These are phyloP conservation scores for Norana najaformis DNA, from an alignment of 2,888 invertebrate genomes.

Conservation along the genomic window DNA sequence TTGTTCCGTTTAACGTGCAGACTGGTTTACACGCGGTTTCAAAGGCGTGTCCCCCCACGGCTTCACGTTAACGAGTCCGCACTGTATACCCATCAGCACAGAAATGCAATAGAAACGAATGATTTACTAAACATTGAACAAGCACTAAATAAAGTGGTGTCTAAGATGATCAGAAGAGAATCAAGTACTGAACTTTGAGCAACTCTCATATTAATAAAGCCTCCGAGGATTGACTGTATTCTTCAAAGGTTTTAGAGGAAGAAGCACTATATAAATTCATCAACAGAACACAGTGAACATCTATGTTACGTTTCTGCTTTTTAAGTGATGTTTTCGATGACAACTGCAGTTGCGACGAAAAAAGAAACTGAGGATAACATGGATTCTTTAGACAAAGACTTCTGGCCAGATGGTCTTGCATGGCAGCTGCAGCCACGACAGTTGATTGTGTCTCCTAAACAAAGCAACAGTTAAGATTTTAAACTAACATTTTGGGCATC, in stretches of 20 bases:
- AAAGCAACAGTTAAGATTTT: not conserved
- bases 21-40: too few relatives aligned
- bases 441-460: slow-evolving; percentile 39
- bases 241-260: too few relatives aligned
- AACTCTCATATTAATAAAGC: not conserved
- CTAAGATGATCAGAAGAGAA: not conserved
- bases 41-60: too few relatives aligned
- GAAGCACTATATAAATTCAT: not conserved
- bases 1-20: too few relatives aligned
- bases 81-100: not conserved
- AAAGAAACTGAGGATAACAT: not conserved
- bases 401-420: slow-evolving; percentile 58
- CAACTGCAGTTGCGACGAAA: not conserved
- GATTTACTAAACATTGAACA: too few relatives aligned
- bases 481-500: not conserved
- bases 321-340: not conserved
- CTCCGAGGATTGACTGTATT: not conserved
- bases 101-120: not conserved
- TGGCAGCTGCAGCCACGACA: slow-evolving; percentile 56
- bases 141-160: not conserved
- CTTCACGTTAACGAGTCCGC: too few relatives aligned
- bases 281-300: not conserved
- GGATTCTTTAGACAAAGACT: slow-evolving; percentile 39
- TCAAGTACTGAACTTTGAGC: slow-evolving; percentile 7
- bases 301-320: not conserved